phyloP scores from a whole-genome alignment of 2,113 vertebrate genomes.

The Mobula hypostoma region DNA sequence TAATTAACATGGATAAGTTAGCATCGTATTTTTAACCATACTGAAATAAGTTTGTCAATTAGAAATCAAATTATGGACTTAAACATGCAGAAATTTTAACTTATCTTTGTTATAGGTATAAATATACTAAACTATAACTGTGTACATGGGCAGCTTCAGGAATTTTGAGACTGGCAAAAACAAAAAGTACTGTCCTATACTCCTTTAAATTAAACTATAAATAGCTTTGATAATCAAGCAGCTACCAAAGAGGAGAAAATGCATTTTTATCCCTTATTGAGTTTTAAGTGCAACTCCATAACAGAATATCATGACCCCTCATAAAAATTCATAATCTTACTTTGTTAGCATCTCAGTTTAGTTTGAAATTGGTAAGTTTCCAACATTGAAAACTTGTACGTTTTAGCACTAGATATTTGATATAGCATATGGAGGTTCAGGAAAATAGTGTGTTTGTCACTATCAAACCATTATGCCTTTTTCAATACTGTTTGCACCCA shows the following conservation, averaged over 20 bases:
- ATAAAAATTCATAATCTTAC: conserved; percentile 47
- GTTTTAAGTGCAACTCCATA: not conserved
- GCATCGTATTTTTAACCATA: not conserved
- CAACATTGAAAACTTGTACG: conserved; percentile 48
- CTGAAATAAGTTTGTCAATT: not conserved
- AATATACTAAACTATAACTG: not conserved
- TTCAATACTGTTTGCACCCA: conserved; percentile 73
- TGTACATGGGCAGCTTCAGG: not conserved
- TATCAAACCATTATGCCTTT: conserved; percentile 66
- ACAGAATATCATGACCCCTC: not conserved
- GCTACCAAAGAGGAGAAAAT: conserved; percentile 7
- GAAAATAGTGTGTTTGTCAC: conserved; percentile 54
- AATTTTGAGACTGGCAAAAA: not conserved
- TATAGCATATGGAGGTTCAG: conserved; percentile 47
- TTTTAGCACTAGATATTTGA: conserved; percentile 50
- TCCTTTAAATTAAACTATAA: conserved; percentile 5
- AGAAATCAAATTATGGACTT: not conserved
- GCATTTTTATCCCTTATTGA: not conserved
- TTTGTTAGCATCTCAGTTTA: conserved; percentile 66
- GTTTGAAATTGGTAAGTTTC: conserved; percentile 53
- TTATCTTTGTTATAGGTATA: not conserved
- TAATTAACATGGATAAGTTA: too few relatives aligned
- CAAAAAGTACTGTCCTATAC: not conserved
- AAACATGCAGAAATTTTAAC: too few relatives aligned
- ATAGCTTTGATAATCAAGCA: not conserved